Conservation (phyloP, 2,888 invertebrate genomes). For the Tachina lurida region DNA sequence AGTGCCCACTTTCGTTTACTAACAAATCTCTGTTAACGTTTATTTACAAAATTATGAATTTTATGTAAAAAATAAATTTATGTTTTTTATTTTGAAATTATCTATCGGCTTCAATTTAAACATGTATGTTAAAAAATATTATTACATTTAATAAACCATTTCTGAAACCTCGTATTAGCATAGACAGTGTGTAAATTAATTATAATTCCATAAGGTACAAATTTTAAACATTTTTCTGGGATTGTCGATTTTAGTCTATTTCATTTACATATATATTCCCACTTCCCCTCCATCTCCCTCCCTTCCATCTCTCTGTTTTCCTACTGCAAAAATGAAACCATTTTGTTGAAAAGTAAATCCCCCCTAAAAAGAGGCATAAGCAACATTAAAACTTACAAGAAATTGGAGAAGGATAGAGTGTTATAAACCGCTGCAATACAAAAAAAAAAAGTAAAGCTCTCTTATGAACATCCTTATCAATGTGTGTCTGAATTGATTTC, state of each 20-base stretch:
- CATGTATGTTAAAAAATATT: no score
- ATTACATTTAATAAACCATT: not conserved
- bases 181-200: not conserved
- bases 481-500: constrained; percentile 60
- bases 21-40: no score
- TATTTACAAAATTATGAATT: no score
- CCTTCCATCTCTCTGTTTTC: no score
- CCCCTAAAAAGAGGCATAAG: constrained; percentile 24
- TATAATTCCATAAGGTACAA: constrained; percentile 53
- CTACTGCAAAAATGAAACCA: not conserved
- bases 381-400: constrained; percentile 54
- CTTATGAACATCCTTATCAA: constrained; percentile 43
- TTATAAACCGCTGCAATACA: constrained; percentile 69
- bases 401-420: constrained; percentile 82
- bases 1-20: no score
- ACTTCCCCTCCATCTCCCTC: not conserved
- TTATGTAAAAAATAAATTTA: no score
- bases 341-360: not conserved
- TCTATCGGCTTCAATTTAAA: not conserved
- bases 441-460: constrained; percentile 14
- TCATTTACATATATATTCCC: constrained; percentile 9
- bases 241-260: constrained; percentile 66
- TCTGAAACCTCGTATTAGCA: not conserved
- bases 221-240: constrained; percentile 58
- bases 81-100: no score